Percentiles rank a stretch among this genome's conserved stretches.
These are phyloP conservation scores for Phyllostomus discolor DNA, from an alignment of 2,113 vertebrate species.

Conservation along the genomic window DNA sequence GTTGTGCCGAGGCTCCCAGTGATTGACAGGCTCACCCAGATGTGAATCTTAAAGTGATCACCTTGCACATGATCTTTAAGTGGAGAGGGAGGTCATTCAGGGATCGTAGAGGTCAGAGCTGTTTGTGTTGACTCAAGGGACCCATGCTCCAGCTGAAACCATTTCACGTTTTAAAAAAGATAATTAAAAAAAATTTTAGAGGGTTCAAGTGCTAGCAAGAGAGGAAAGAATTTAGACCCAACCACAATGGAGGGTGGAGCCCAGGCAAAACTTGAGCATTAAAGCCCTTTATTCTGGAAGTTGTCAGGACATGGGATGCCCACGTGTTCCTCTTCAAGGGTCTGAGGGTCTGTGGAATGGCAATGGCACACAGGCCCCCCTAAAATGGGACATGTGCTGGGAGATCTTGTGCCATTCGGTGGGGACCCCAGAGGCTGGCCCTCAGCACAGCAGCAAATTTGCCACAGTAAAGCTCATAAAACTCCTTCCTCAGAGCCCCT, in stretches of 20 bases:
- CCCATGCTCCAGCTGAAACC: not conserved
- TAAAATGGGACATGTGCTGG: not conserved
- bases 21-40: not conserved
- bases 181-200: not conserved
- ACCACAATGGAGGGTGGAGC: not conserved
- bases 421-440: not conserved
- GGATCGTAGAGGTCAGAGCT: accelerated
- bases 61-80: too few species aligned
- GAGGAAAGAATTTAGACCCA: not conserved
- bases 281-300: not conserved
- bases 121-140: accelerated
- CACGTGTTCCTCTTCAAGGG: too few species aligned
- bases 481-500: not conserved
- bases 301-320: not conserved
- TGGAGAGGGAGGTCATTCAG: accelerated
- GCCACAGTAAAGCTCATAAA: not conserved
- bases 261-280: not conserved
- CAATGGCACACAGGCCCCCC: not conserved
- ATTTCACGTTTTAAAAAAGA: not conserved
- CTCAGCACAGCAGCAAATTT: not conserved
- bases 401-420: not conserved
- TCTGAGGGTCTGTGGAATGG: not conserved
- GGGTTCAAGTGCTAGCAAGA: not conserved
- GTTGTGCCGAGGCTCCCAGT: not conserved
- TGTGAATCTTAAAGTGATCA: not conserved